Base-by-base conservation (phyloP, 53 echinoderm and acorn worm species). In the Henricia sp. region DNA sequence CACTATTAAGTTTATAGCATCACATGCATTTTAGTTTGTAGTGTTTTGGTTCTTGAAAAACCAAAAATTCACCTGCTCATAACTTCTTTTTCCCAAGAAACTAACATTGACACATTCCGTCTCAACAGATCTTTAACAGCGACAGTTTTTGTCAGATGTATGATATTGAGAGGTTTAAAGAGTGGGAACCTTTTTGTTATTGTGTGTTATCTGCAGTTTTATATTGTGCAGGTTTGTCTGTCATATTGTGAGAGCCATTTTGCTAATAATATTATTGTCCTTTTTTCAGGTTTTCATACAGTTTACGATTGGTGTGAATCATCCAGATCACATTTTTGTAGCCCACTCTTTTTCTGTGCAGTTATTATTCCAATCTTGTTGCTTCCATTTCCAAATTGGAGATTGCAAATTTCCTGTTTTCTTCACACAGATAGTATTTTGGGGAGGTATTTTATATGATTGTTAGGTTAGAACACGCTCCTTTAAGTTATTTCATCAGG, bases 221-320 rank as follows among this genome's bases (percentile, higher is more conserved):
- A 4, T 12, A 14, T 64, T 35, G 37, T 67, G 28, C 27, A 60
- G 6, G 16, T 20, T 67, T 0, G 30, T 20, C 20, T 53, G 6
- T 10, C 8, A 53, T 53, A 3, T 53, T 3, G 3, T 53, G 6
- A 10, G 8, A 2, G 9, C 44, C 42, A 69, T 69, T 30, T 5
- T 41, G 42, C 23, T 1, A 21, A 33, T 21, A 52, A 12, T n/a
- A 52, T 50, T 26, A 52, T 27, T 25, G 19, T n/a, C 19, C 6
- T 73, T 73, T 55, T 73, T 55, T 3, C 73, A 73, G 73, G 73
- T 73, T 32, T 56, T 53, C n/a, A 8, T 33, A 6, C 1, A 37
- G 73, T 73, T 73, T 52, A 37, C 12, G 37, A 53, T 52, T 73
- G 52, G 54, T 50, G 73, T 73, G 36, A 73, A 53, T 53, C 73